These are phyloP conservation scores for Exephanes ischioxanthus DNA, from an alignment of 2,888 invertebrate genomes.

Conservation along the genomic window DNA sequence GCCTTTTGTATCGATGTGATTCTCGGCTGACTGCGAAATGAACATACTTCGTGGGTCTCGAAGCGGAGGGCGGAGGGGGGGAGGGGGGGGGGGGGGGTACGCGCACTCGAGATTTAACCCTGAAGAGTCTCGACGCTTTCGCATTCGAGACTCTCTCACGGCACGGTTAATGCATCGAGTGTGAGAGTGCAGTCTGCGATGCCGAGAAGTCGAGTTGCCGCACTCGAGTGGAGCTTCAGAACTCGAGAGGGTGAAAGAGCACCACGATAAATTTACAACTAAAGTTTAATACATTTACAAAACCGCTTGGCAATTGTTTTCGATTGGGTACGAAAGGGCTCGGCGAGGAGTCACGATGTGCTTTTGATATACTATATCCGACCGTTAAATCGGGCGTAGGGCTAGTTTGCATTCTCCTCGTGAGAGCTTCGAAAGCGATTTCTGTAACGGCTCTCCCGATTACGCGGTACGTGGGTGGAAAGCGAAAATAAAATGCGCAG, in stretches of 20 bases:
- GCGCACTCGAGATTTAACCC: constrained; percentile 61
- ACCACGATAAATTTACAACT: constrained; percentile 63
- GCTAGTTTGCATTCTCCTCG: constrained; percentile 57
- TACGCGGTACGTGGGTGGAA: constrained; percentile 32
- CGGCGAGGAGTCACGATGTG: constrained; percentile 5
- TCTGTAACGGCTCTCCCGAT: constrained; percentile 32
- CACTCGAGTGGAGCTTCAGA: constrained; percentile 33
- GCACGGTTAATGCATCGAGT: constrained; percentile 60
- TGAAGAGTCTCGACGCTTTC: constrained; percentile 61
- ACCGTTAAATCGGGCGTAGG: constrained; percentile 61
- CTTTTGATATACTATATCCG: constrained; percentile 29
- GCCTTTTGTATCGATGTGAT: constrained; percentile 70
- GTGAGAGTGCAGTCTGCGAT: constrained; percentile 50
- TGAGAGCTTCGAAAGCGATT: constrained; percentile 46
- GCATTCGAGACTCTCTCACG: constrained; percentile 64
- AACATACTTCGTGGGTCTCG: constrained; percentile 66
- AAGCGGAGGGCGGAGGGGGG: not conserved
- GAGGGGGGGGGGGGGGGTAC: constrained; percentile 10
- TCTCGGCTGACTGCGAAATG: constrained; percentile 71
- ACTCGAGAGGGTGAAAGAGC: constrained; percentile 49
- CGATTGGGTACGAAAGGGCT: constrained; percentile 48
- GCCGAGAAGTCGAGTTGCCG: constrained; percentile 59
- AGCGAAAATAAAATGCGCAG: constrained; percentile 42
- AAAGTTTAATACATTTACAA: constrained; percentile 78
- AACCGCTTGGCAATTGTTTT: constrained; percentile 79